Percentiles rank a stretch among this genome's conserved stretches.
Evolutionary conservation across 1,140 invertebrate genomes (phyloP).

Genomic region (Heliconius hewitsoni): DNA sequence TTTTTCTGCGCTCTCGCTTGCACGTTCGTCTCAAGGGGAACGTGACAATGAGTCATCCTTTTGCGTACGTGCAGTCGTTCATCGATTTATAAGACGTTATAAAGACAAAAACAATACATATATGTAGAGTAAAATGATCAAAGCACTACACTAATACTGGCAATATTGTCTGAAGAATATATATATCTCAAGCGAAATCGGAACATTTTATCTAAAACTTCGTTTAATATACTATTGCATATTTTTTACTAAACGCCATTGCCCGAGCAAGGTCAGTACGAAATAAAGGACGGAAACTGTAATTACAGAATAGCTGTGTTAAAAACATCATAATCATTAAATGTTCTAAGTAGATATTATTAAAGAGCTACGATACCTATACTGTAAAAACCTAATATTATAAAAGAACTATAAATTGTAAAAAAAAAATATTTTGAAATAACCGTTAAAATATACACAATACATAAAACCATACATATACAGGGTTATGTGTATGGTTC

Average conservation of each 20-base stretch:
- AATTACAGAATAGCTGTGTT: constrained; percentile 15
- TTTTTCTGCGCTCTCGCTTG: too few species aligned
- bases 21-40: too few species aligned
- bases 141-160: neutral
- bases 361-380: neutral
- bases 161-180: neutral
- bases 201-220: neutral
- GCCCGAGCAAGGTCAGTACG: constrained; percentile 45
- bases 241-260: constrained; percentile 2
- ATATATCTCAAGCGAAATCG: neutral
- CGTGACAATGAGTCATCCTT: too few species aligned
- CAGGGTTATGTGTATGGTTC: too few species aligned
- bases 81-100: too few species aligned
- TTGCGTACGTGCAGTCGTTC: too few species aligned
- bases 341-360: neutral
- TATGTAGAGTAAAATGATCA: neutral
- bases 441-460: too few species aligned
- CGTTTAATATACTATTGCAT: constrained; percentile 21
- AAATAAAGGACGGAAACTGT: constrained; percentile 61
- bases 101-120: neutral
- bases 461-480: too few species aligned
- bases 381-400: neutral
- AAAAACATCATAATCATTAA: neutral
- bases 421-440: too few species aligned
- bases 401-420: too few species aligned